Percentiles rank a stretch among this genome's conserved stretches.
Evolutionary conservation across 2,113 vertebrate genomes (phyloP).

Genomic region (Sula dactylatra): DNA sequence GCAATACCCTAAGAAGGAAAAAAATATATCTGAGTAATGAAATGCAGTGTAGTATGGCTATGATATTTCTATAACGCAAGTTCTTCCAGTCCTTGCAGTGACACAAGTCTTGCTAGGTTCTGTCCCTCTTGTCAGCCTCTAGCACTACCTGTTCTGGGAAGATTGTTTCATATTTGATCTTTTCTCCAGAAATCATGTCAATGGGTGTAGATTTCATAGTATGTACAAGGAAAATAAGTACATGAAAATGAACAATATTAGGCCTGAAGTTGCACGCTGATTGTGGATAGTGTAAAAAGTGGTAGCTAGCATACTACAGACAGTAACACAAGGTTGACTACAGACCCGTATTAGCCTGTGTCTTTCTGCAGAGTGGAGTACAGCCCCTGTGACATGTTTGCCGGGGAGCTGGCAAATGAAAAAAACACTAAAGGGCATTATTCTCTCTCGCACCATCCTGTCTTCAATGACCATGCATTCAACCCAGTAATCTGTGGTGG

Average conservation of each 20-base stretch:
- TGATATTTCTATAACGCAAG: neutral
- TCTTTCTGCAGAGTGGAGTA: neutral
- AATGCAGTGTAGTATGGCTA: neutral
- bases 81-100: neutral
- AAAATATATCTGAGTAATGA: neutral
- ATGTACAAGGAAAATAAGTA: neutral
- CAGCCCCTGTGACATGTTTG: neutral
- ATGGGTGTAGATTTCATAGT: neutral
- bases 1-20: neutral
- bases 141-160: neutral
- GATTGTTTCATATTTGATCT: neutral
- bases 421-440: neutral
- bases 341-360: neutral
- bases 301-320: neutral
- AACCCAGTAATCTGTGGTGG: neutral
- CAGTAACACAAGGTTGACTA: neutral
- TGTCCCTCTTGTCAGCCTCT: neutral
- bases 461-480: neutral
- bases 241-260: neutral
- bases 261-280: neutral
- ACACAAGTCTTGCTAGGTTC: neutral
- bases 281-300: neutral
- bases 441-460: neutral
- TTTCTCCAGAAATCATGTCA: neutral
- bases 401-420: neutral